Base-by-base conservation (phyloP, 1,140 invertebrate genomes). In the Dinoponera quadriceps region DNA sequence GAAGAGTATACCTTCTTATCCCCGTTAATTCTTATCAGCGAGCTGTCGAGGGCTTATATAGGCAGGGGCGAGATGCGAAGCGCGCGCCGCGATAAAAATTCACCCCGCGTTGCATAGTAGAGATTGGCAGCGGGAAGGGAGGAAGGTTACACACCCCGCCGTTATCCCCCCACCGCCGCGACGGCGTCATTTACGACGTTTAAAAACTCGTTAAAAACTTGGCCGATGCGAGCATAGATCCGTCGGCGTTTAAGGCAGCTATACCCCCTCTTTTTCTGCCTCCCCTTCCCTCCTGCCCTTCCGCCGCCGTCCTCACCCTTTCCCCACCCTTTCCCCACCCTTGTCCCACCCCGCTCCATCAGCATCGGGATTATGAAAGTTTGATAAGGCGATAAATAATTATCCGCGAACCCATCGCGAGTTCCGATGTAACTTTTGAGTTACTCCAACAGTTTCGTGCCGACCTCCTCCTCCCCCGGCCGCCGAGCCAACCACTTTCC, bases 301-400 rank as follows among this genome's bases (percentile, higher is more conserved):
- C 29, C 5, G 5, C 71, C 59, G 48, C 29, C n/a, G n/a, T n/a
- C n/a, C n/a, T n/a, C n/a, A n/a, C n/a, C 51, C 18, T 25, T 63
- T 49, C 33, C 55, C 29, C 59, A 38, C 69, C 57, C 38, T 3
- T 9, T 4, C 63, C 57, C 65, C 22, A 48, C 25, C 59, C 80
- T 65, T 77, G 71, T 68, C 57, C 49, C 77, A 20, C 27, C 59
- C 73, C 44, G 59, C 20, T 33, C 54, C 72, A 33, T 29, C 54
- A 44, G 83, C 85, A 90, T 90, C 84, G 87, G 87, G 90, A 92
- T 92, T 92, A 92, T 92, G 89, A 92, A 92, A 92, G 91, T 92
- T 92, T 92, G 91, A 92, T 92, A 90, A 92, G 92, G 87, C 90
- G 92, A 92, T 92, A 92, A 92, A 92, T 92, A 92, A 92, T 92